Evolutionary conservation across 2,888 invertebrate species (phyloP), one percentile per base, ranked within the genome.

Genomic region (Andrena flavipes): DNA sequence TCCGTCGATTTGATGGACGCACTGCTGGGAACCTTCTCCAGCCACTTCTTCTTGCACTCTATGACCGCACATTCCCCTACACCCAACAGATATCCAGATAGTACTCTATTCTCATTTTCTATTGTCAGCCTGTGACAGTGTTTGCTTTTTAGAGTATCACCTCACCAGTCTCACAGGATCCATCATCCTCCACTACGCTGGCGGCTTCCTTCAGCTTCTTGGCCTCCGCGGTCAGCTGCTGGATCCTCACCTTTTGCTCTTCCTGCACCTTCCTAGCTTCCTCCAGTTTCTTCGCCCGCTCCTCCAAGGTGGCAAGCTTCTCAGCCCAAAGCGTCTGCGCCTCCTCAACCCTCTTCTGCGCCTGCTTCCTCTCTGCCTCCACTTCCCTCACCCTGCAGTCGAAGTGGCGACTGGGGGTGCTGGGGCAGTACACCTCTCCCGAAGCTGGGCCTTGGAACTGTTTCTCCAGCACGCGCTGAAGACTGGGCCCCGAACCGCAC

Each of bases 1-100:
- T 95, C 92, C 16, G 79, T 82, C 0, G 93, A 91, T 3, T 86
- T 84, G 33, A 93, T 88, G 2, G 93, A 93, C 49, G 76, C 85
- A 2, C 72, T 82, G 75, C 92, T 93, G 23, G 77, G 59, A 1
- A 80, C 56, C 29, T 76, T 81, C 6, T 48, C 49, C 20, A 86
- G 59, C 70, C 80, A 79, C 62, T 86, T 77, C 59, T 85, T 84
- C 10, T 82, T 86, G 78, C 91, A 90, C 8, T 82, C 74, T 10
- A 84, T 82, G 56, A 89, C 90, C 1, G 83, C 90, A 81, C 90
- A 92, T 16, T 80, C 80, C 6, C 80, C 80, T 80, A 20, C 2
- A n/a, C 13, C 2, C 7, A 42, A 48, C 8, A 68, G 16, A 59
- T 7, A 33, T 26, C 16, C 23, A n/a, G 7, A 30, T 62, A 62